Evolutionary conservation across 2,888 invertebrate species (phyloP).

Genomic region (Nomada fabriciana): DNA sequence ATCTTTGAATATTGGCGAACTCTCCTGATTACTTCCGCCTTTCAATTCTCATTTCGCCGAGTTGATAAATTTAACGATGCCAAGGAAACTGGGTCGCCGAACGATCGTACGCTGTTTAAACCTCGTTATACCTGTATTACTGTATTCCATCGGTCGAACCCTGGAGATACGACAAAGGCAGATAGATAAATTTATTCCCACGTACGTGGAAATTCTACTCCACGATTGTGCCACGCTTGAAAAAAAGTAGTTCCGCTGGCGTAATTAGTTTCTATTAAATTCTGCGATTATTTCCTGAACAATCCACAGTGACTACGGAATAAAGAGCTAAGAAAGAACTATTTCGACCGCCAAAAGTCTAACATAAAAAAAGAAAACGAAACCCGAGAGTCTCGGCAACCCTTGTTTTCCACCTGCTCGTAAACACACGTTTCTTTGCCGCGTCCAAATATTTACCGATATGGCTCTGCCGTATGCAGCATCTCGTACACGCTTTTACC

Average conservation of each 20-base stretch:
- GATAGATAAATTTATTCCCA: conserved; percentile 17
- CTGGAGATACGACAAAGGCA: not conserved
- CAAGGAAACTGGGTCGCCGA: conserved; percentile 51
- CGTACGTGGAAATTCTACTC: conserved; percentile 25
- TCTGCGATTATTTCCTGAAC: conserved; percentile 12
- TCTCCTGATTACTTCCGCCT: conserved; percentile 67
- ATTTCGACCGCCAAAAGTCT: not conserved
- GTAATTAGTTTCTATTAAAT: not conserved
- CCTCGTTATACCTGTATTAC: not conserved
- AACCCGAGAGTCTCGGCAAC: not conserved
- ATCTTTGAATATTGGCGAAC: conserved; percentile 68
- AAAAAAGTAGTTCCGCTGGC: conserved; percentile 21
- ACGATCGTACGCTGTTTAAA: conserved; percentile 30
- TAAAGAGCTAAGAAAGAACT: not conserved
- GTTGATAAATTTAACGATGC: conserved; percentile 67
- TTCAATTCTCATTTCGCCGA: conserved; percentile 66
- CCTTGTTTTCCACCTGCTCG: not conserved
- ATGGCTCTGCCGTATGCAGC: not conserved
- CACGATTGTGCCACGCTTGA: conserved; percentile 4
- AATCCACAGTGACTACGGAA: conserved; percentile 8
- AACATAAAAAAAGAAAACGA: not conserved
- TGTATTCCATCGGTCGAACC: not conserved
- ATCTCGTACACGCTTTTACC: no score
- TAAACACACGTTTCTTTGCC: conserved; percentile 3
- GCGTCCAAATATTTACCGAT: conserved; percentile 15